phyloP scores from a whole-genome alignment of 2,797 vertebrate genomes.

The Hydrolagus colliei region DNA sequence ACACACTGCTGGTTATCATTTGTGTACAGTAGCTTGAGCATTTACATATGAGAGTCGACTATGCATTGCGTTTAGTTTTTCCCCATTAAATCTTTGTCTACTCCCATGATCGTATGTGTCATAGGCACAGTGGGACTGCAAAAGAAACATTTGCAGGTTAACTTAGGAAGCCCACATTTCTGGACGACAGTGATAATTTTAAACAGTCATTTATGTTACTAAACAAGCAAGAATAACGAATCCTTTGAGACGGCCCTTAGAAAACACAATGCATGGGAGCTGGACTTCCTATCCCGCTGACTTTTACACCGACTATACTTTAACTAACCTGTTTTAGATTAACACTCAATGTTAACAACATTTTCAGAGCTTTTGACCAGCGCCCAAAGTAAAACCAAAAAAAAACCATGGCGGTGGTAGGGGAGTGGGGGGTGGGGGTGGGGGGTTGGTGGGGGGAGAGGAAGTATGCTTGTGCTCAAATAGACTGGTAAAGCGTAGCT shows the following conservation, averaged over 20 bases:
- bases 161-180: neutral
- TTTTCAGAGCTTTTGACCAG: conserved; percentile 11
- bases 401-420: neutral
- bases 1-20: conserved; percentile 37
- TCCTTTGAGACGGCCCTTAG: conserved; percentile 27
- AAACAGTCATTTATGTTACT: conserved; percentile 5
- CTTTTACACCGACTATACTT: conserved; percentile 13
- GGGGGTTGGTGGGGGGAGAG: neutral
- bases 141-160: neutral
- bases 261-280: conserved; percentile 20
- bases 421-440: neutral
- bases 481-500: conserved; percentile 1
- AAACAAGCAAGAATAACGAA: neutral
- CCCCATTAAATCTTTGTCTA: conserved; percentile 28
- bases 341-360: neutral
- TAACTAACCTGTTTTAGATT: conserved; percentile 18
- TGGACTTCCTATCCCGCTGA: conserved; percentile 19
- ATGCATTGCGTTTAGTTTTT: conserved; percentile 11
- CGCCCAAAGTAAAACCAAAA: conserved; percentile 13
- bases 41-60: conserved; percentile 17
- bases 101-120: conserved; percentile 27
- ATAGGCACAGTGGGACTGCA: conserved; percentile 24
- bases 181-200: conserved; percentile 16
- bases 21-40: conserved; percentile 16
- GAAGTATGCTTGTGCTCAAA: neutral